Percentiles rank a stretch among this genome's conserved stretches.
These are phyloP conservation scores for Diaphora mendica DNA, from an alignment of 2,888 invertebrate species.

Conservation along the genomic window DNA sequence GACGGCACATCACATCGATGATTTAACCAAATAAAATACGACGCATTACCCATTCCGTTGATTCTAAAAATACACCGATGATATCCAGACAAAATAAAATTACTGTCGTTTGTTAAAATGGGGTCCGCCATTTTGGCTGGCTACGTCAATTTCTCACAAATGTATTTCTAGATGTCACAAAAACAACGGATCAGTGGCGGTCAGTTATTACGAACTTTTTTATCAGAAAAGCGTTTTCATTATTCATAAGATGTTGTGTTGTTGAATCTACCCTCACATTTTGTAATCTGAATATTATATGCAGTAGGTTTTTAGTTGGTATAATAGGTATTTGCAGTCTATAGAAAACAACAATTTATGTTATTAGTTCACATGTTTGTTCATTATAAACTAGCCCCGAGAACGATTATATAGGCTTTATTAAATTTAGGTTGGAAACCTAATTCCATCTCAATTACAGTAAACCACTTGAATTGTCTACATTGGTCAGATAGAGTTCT, in stretches of 20 bases:
- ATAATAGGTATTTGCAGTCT: background rate
- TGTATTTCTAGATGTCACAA: constrained; percentile 46
- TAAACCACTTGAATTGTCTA: no score
- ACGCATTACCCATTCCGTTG: background rate
- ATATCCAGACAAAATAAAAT: constrained; percentile 55
- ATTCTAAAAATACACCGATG: constrained; percentile 11
- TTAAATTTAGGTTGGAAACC: no score
- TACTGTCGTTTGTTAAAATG: constrained; percentile 59
- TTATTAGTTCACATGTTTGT: no score
- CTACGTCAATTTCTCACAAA: constrained; percentile 43
- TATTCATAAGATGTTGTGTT: constrained; percentile 9
- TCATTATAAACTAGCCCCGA: no score
- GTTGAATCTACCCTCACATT: constrained; percentile 1
- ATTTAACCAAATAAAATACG: background rate
- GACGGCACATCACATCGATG: background rate
- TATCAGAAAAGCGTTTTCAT: constrained; percentile 12
- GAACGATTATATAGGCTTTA: no score
- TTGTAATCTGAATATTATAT: background rate
- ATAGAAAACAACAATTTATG: background rate
- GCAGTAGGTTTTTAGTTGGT: background rate
- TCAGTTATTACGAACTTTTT: constrained; percentile 46
- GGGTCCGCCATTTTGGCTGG: constrained; percentile 42
- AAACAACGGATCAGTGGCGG: constrained; percentile 49
- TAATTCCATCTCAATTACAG: no score
- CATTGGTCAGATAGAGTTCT: no score